Evolutionary conservation across 2,113 vertebrate species (phyloP).

Genomic region (Corythoichthys intestinalis): DNA sequence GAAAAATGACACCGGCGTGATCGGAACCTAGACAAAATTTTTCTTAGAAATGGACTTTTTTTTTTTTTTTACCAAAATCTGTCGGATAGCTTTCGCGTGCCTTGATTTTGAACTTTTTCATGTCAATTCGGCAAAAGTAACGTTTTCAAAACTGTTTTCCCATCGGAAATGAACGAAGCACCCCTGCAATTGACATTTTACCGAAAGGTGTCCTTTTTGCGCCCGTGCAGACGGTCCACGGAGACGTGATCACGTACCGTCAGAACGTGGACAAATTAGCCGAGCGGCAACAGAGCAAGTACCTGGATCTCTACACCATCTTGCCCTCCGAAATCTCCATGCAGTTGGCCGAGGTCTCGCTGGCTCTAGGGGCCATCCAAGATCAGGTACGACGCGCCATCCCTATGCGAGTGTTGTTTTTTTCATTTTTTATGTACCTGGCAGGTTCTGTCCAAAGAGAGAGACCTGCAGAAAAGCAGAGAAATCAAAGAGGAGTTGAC

Average conservation of each 20-base stretch:
- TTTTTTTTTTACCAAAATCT: too few species aligned
- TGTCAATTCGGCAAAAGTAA: too few species aligned
- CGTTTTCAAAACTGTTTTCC: too few species aligned
- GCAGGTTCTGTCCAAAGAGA: conserved; percentile 85
- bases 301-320: conserved; percentile 84
- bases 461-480: conserved; percentile 82
- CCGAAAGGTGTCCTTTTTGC: too few species aligned
- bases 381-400: conserved; percentile 77
- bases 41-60: too few species aligned
- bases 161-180: too few species aligned
- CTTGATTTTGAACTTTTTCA: too few species aligned
- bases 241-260: conserved; percentile 77
- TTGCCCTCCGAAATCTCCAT: conserved; percentile 88
- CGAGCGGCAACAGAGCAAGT: conserved; percentile 91
- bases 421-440: background rate
- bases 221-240: conserved; percentile 74
- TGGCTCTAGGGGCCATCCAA: conserved; percentile 81
- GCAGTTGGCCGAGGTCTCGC: conserved; percentile 83
- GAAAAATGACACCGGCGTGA: too few species aligned
- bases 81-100: too few species aligned
- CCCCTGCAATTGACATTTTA: too few species aligned
- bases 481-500: conserved; percentile 79
- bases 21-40: too few species aligned
- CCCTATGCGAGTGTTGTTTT: background rate
- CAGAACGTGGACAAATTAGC: conserved; percentile 86